Evolutionary conservation across 2,888 invertebrate species (phyloP).

Genomic region (Melanophora roralis): DNA sequence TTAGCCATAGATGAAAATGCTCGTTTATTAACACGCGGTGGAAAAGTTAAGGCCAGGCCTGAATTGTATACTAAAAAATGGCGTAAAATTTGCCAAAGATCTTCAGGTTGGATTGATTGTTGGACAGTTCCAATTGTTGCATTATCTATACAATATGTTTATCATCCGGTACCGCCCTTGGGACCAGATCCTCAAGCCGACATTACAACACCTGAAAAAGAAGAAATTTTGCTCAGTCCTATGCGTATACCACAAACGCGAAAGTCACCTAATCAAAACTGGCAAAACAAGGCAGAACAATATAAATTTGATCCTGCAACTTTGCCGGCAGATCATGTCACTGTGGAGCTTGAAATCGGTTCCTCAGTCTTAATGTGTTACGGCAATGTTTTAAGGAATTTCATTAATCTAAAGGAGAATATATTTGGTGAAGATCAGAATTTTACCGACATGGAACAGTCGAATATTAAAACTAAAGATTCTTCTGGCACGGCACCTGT

Average conservation of each 20-base stretch:
- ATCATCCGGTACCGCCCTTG: constrained; percentile 93
- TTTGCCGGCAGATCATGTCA: constrained; percentile 91
- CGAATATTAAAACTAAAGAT: constrained; percentile 77
- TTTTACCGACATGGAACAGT: constrained; percentile 93
- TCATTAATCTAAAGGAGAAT: constrained; percentile 95
- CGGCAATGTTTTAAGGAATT: constrained; percentile 92
- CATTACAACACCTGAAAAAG: constrained; percentile 95
- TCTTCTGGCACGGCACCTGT: constrained; percentile 72
- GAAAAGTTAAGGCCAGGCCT: constrained; percentile 79
- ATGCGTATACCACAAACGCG: constrained; percentile 91
- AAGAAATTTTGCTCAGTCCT: constrained; percentile 93
- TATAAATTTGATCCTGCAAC: constrained; percentile 92
- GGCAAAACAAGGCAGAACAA: constrained; percentile 81
- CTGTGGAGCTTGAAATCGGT: constrained; percentile 95
- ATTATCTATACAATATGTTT: constrained; percentile 91
- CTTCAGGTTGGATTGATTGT: constrained; percentile 94
- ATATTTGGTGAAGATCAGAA: constrained; percentile 97
- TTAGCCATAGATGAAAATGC: constrained; percentile 92
- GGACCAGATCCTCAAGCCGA: constrained; percentile 94
- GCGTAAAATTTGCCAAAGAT: constrained; percentile 87
- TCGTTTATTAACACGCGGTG: constrained; percentile 88
- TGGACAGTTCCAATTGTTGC: constrained; percentile 97
- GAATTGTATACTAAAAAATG: constrained; percentile 82
- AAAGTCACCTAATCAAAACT: constrained; percentile 84
- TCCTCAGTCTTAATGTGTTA: constrained; percentile 94